Conservation (phyloP, 1,140 invertebrate genomes). For the Drosophila nasuta region DNA sequence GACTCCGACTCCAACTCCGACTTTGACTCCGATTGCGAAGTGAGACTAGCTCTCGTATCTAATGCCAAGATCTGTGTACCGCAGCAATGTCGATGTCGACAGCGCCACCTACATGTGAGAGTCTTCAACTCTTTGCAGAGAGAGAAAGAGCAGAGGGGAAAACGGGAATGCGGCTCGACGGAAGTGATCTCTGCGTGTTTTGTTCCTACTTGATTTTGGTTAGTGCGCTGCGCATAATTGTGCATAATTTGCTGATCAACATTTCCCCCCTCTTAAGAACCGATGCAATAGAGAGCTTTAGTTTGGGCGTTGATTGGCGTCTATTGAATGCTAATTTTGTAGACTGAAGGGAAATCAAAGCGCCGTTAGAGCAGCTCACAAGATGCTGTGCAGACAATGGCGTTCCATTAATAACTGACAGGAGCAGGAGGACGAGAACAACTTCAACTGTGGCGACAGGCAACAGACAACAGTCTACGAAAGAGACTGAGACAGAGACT, state of each 20-base stretch:
- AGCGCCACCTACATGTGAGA: constrained; percentile 75
- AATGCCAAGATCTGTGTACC: constrained; percentile 73
- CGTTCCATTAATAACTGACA: constrained; percentile 81
- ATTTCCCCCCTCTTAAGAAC: background rate
- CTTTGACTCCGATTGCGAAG: background rate
- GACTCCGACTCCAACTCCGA: background rate
- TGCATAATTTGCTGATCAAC: constrained; percentile 56
- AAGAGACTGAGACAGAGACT: background rate
- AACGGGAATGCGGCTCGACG: background rate
- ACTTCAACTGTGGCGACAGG: constrained; percentile 59
- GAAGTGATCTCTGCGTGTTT: background rate
- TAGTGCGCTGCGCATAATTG: constrained; percentile 51
- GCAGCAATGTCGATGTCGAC: constrained; percentile 76
- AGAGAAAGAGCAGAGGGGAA: background rate
- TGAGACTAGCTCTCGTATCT: constrained; percentile 47
- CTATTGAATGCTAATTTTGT: constrained; percentile 77
- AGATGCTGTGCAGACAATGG: constrained; percentile 60
- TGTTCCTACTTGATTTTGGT: constrained; percentile 3
- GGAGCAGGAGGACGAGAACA: constrained; percentile 53
- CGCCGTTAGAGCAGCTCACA: constrained; percentile 55
- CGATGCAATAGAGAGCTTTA: constrained; percentile 1
- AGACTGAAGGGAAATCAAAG: constrained; percentile 62
- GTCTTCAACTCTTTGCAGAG: background rate
- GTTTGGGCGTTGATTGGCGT: constrained; percentile 76
- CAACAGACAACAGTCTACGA: constrained; percentile 9